Conservation (phyloP, 2,113 vertebrate genomes). For the Sterrhoptilus dennistouni region DNA sequence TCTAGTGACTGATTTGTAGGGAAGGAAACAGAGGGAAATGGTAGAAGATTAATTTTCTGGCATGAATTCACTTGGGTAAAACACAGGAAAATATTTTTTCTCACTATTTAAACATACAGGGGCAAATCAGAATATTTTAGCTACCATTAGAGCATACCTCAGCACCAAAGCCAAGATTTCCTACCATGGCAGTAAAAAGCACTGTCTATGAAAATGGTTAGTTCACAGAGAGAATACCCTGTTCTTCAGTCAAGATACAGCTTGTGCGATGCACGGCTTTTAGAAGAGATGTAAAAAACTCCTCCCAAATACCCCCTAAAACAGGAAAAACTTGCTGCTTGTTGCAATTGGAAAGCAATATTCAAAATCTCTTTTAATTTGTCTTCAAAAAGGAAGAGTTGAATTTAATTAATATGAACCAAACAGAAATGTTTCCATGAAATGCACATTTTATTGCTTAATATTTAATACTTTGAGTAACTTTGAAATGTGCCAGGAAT, state of each 20-base stretch:
- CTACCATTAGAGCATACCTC: neutral
- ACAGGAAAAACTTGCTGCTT: neutral
- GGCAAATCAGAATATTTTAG: neutral
- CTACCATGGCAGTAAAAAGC: neutral
- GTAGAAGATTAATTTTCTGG: neutral
- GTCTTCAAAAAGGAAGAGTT: neutral
- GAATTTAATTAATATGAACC: neutral
- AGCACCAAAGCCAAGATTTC: neutral
- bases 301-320: neutral
- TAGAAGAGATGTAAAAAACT: neutral
- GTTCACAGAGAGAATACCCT: neutral
- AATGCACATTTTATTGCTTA: constrained; percentile 3
- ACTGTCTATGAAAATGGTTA: neutral
- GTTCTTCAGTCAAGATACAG: neutral
- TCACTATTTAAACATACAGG: neutral
- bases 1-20: neutral
- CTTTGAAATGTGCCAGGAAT: constrained; percentile 1
- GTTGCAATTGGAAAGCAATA: neutral
- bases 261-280: neutral
- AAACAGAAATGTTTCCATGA: neutral
- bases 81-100: neutral
- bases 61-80: neutral
- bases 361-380: neutral
- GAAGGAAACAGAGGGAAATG: neutral
- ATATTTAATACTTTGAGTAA: constrained; percentile 1